phyloP scores from a whole-genome alignment of 1,140 invertebrate genomes.

The Gonatopus flavifemur region DNA sequence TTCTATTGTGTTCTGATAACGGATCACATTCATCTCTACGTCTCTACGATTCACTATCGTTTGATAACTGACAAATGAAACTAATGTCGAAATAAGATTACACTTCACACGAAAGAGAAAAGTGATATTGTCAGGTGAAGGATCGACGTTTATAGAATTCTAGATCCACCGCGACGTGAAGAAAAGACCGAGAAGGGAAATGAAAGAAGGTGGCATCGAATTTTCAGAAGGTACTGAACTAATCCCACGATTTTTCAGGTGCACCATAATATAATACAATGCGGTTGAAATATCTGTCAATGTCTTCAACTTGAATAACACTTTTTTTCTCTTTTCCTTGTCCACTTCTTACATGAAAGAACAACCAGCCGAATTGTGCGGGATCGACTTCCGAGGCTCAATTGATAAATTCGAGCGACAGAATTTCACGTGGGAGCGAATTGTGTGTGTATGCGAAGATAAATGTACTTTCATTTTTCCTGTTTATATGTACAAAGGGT shows the following conservation, averaged over 20 bases:
- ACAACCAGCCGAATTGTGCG: constrained; percentile 20
- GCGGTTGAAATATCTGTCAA: constrained; percentile 40
- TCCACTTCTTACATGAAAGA: constrained; percentile 2
- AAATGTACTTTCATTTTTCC: constrained; percentile 25
- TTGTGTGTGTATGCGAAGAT: constrained; percentile 22
- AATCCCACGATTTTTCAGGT: constrained; percentile 48
- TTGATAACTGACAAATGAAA: no score
- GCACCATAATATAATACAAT: constrained; percentile 18
- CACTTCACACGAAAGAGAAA: no score
- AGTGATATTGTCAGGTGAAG: no score
- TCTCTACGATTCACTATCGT: no score
- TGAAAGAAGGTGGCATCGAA: constrained; percentile 2
- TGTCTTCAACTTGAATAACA: constrained; percentile 39
- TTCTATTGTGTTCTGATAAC: no score
- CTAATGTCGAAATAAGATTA: no score
- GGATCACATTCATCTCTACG: no score
- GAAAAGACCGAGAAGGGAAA: not conserved
- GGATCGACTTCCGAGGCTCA: constrained; percentile 14
- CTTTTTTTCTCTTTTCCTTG: constrained; percentile 21
- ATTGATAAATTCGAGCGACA: constrained; percentile 33
- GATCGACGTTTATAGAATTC: no score
- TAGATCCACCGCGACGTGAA: no score
- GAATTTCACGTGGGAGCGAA: constrained; percentile 19
- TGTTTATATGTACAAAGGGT: constrained; percentile 28
- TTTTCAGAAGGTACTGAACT: constrained; percentile 19